phyloP scores from a whole-genome alignment of 2,113 vertebrate genomes.

The Papio anubis region DNA sequence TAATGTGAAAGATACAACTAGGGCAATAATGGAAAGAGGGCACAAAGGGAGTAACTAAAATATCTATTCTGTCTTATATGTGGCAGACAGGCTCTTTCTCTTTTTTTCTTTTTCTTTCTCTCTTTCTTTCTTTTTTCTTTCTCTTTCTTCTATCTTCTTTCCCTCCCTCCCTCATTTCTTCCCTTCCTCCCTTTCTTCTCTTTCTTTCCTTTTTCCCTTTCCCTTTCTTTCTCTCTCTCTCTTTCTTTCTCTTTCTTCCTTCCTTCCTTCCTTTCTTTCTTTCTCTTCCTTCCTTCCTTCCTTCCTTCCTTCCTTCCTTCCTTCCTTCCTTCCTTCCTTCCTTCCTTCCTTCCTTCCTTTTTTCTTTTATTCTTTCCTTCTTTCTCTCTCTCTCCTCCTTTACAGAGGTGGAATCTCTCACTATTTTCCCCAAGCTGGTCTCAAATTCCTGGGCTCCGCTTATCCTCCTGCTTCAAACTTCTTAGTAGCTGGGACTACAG shows the following conservation, averaged over 20 bases:
- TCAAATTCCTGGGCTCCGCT: neutral
- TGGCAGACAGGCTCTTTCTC: neutral
- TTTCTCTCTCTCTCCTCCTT: no score
- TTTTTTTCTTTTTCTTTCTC: neutral
- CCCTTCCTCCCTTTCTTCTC: no score
- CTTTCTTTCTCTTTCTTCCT: fast-evolving
- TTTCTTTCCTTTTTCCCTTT: no score
- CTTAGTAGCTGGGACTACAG: neutral
- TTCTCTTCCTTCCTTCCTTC: no score
- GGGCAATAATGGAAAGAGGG: neutral
- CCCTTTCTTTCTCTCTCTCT: no score
- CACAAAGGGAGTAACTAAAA: neutral
- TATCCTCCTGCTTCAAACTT: neutral
- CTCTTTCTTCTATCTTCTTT: no score
- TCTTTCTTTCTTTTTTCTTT: neutral
- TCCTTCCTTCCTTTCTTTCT: fast-evolving
- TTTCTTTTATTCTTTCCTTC: no score
- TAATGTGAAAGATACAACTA: neutral
- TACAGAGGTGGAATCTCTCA: neutral
- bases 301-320: no score
- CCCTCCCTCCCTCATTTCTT: no score
- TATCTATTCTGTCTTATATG: neutral
- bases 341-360: no score
- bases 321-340: no score
- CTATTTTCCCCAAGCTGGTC: neutral